phyloP scores from a whole-genome alignment of 2,797 vertebrate species.

The Manis pentadactyla region DNA sequence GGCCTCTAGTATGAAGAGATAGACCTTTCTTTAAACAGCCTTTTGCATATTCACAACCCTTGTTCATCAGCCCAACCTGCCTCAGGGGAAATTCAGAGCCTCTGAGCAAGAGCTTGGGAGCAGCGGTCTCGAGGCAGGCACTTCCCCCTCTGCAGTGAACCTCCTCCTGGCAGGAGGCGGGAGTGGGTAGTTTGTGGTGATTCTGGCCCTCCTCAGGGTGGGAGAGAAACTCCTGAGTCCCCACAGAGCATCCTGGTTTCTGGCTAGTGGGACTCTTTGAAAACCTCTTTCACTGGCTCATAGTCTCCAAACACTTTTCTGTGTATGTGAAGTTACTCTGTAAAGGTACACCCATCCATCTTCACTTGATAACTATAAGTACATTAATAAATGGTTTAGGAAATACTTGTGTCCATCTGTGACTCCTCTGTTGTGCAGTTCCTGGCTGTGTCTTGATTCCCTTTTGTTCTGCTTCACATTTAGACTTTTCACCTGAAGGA shows the following conservation, averaged over 20 bases:
- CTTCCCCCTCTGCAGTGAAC: background rate
- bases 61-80: background rate
- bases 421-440: background rate
- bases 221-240: background rate
- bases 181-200: background rate
- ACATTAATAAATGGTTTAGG: conserved; percentile 22
- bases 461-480: background rate
- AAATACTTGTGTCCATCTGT: background rate
- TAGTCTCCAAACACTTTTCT: background rate
- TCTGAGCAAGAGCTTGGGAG: background rate
- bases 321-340: background rate
- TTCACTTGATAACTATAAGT: background rate
- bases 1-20: background rate
- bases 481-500: background rate
- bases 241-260: background rate
- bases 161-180: background rate
- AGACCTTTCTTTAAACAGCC: background rate
- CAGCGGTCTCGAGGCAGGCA: background rate
- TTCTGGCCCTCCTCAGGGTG: background rate
- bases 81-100: background rate
- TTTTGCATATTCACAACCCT: background rate
- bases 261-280: background rate
- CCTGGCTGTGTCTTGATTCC: background rate
- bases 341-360: background rate
- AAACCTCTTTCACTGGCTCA: background rate